These are phyloP conservation scores for Drosophila prosaltans DNA, from an alignment of 1,140 invertebrate species.

Conservation along the genomic window DNA sequence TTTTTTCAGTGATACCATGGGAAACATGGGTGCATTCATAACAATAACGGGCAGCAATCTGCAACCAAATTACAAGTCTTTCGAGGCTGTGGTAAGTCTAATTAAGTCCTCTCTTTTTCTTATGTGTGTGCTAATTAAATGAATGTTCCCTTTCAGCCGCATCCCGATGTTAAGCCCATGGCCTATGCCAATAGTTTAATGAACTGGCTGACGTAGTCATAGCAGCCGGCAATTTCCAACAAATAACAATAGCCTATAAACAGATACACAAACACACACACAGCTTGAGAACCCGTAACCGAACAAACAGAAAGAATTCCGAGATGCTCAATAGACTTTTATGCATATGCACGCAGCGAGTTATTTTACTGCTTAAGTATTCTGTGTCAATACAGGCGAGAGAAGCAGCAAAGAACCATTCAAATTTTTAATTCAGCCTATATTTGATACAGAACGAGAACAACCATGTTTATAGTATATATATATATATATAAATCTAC, in stretches of 20 bases:
- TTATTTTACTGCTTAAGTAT: slow-evolving; percentile 54
- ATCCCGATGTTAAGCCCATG: slow-evolving; percentile 99
- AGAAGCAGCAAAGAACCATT: slow-evolving; percentile 23
- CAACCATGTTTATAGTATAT: slow-evolving; percentile 54
- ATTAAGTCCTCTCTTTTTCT: background rate
- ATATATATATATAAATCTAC: background rate
- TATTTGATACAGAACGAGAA: slow-evolving; percentile 70
- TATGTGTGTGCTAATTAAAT: background rate
- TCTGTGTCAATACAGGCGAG: slow-evolving; percentile 32
- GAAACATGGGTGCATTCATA: slow-evolving; percentile 99
- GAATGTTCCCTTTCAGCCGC: slow-evolving; percentile 88
- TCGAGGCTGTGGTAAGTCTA: slow-evolving; percentile 90
- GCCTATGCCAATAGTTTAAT: slow-evolving; percentile 92
- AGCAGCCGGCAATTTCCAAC: slow-evolving; percentile 35
- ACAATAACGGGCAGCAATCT: slow-evolving; percentile 96
- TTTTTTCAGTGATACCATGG: slow-evolving; percentile 96
- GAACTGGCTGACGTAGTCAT: slow-evolving; percentile 80
- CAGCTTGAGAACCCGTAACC: slow-evolving; percentile 65
- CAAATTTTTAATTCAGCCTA: slow-evolving; percentile 61
- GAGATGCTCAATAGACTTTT: slow-evolving; percentile 61
- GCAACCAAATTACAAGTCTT: slow-evolving; percentile 95
- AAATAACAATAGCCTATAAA: slow-evolving; percentile 70
- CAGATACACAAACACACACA: slow-evolving; percentile 42
- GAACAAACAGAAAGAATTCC: slow-evolving; percentile 40
- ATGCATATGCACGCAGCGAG: slow-evolving; percentile 35